Evolutionary conservation across 2,797 vertebrate species (phyloP), one percentile per base, ranked within the genome.

Genomic region (Xenentodon cancila): DNA sequence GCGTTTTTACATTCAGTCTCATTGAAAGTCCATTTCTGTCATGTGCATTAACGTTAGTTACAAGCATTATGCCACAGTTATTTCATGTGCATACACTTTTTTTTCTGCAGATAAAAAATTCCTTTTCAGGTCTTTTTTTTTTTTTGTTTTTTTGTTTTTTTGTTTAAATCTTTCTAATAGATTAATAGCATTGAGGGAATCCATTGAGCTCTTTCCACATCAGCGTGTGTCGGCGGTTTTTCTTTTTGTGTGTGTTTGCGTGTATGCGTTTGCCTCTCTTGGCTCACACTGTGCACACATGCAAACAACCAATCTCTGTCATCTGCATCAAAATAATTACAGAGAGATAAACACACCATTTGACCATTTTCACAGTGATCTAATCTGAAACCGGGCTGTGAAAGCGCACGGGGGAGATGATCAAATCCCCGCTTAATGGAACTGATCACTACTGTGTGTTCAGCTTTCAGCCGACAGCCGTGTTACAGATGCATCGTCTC

Each of bases 11-110:
- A 88, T 72, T 82, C 44, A 59, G 6, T 77, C 89, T 92, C 88
- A 93, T 93, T 93, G 88, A 94, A 92, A 94, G 88, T 93, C 93
- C 92, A 94, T 93, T 94, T 93, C 85, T 82, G 71, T 87, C 74
- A 61, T 75, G 70, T 82, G 70, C 88, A 88, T 88, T 79, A 84
- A 66, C 82, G 76, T 88, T 84, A 82, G 80, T 82, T 60, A 58
- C 80, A 68, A 84, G 82, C 75, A 75, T 85, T 77, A 72, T 64
- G 73, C 20, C 43, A 43, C 70, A 19, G 72, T 91, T 78, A 90
- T 91, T 90, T 69, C 76, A 51, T 62, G 42, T 79, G 81, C 65
- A n/a, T 54, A 5, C 49, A 11, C 34, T 75, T 47, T 73, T 68
- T 59, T 32, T 42, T 53, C 32, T 59, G 44, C 78, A 78, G 68